phyloP scores from a whole-genome alignment of 1,140 invertebrate genomes.

The Eriosoma lanigerum region DNA sequence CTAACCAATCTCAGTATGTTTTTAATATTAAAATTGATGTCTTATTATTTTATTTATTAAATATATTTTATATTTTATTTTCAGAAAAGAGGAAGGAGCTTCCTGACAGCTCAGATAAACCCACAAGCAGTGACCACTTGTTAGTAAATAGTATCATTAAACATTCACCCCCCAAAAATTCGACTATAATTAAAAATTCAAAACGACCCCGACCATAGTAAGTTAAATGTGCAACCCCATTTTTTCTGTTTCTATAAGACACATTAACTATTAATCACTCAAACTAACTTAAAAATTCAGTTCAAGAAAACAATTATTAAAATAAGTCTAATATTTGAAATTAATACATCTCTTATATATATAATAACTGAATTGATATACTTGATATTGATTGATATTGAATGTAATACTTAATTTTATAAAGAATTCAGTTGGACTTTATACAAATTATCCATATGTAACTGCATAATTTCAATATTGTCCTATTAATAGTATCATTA shows the following conservation, averaged over 20 bases:
- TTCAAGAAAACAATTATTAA: too few species aligned
- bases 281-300: constrained; percentile 46
- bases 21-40: background rate
- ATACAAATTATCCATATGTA: too few species aligned
- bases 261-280: constrained; percentile 52
- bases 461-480: too few species aligned
- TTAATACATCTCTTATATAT: too few species aligned
- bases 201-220: constrained; percentile 78
- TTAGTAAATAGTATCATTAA: constrained; percentile 60
- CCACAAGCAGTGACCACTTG: constrained; percentile 65
- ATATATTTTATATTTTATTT: constrained; percentile 58
- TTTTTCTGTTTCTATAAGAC: constrained; percentile 15
- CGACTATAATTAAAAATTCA: constrained; percentile 65
- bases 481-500: too few species aligned
- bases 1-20: constrained; percentile 59
- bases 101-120: constrained; percentile 73
- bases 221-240: constrained; percentile 59
- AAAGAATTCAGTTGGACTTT: too few species aligned
- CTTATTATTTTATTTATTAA: background rate
- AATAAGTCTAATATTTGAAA: too few species aligned
- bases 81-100: constrained; percentile 86
- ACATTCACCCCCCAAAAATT: constrained; percentile 62
- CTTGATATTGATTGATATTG: too few species aligned
- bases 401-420: too few species aligned
- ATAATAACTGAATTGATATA: too few species aligned